Base-by-base conservation (phyloP, 2,888 invertebrate genomes). In the Dyspetes luteomarginatus region DNA sequence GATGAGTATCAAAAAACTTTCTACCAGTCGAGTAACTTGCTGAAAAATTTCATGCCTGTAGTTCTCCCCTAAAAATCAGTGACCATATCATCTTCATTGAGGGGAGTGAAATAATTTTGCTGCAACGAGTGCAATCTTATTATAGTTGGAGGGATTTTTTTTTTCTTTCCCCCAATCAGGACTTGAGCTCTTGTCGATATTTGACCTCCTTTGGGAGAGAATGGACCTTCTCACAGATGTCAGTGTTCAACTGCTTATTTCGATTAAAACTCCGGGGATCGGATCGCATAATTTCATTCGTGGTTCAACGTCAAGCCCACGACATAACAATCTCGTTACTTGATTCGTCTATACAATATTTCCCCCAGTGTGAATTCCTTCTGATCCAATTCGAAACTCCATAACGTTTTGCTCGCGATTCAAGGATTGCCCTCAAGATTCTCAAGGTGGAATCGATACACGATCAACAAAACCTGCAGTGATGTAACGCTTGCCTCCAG, bases 401-500 rank as follows among this genome's bases (percentile, higher is more conserved):
- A 19, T 5, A 30, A 45, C 52, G 62, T 22, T 55, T 19, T n/a
- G 15, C 17, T n/a, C 36, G 41, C 12, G 17, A 45, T 9, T 48
- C 48, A 17, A 58, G 24, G 41, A 58, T 65, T 48, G 58, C 50
- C 26, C 15, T 41, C 48, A 24, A 19, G 56, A 48, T 19, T 24
- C n/a, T 26, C 4, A n/a, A n/a, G n/a, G n/a, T n/a, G 7, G 56
- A 26, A 71, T 52, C 65, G 50, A 72, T 60, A 28, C 36, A 30
- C 30, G 72, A 58, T 78, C 65, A 45, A 60, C 41, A 24, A 41
- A 26, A 19, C 36, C 72, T 30, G 30, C 52, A 22, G 17, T n/a
- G 3, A 4, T 15, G 48, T 48, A 17, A 48, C n/a, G n/a, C n/a
- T 19, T 48, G 5, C 67, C 19, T 30, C n/a, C 67, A 48, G 64